Percentiles rank a stretch among this genome's conserved stretches.
Evolutionary conservation across 2,113 vertebrate species (phyloP).

Genomic region (Regulus satrapa): DNA sequence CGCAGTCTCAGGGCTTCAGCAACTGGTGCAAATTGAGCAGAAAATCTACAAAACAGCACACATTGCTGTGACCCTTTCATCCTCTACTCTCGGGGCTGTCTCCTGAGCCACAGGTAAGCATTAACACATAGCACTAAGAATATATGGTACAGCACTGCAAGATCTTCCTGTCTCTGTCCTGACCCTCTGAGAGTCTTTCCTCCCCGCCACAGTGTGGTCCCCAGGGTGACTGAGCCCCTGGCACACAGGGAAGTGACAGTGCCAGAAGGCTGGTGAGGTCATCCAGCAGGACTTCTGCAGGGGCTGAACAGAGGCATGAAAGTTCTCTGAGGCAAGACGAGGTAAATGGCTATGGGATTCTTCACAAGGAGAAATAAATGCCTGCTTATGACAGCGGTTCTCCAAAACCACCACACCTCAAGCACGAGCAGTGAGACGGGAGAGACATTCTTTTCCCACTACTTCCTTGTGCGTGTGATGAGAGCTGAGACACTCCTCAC

Average conservation of each 20-base stretch:
- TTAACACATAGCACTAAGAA: not conserved
- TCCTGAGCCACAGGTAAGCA: not conserved
- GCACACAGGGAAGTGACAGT: not conserved
- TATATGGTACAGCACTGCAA: not conserved
- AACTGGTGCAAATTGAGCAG: not conserved
- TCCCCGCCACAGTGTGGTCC: not conserved
- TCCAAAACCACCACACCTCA: not conserved
- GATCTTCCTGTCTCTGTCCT: not conserved
- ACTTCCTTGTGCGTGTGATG: not conserved
- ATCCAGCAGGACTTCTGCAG: not conserved
- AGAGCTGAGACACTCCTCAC: not conserved
- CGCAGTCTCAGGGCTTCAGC: not conserved
- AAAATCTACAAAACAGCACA: not conserved
- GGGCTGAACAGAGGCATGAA: not conserved
- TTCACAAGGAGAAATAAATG: not conserved
- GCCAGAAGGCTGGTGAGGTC: fast-evolving
- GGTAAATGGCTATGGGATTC: not conserved
- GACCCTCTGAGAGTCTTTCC: not conserved
- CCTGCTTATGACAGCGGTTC: not conserved
- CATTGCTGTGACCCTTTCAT: not conserved
- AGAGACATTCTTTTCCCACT: fast-evolving
- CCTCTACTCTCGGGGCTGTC: fast-evolving
- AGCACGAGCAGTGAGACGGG: not conserved
- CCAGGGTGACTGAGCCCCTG: not conserved
- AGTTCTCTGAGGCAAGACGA: not conserved